Conservation (phyloP, 2,113 vertebrate species). For the Pollimyrus isidori region DNA sequence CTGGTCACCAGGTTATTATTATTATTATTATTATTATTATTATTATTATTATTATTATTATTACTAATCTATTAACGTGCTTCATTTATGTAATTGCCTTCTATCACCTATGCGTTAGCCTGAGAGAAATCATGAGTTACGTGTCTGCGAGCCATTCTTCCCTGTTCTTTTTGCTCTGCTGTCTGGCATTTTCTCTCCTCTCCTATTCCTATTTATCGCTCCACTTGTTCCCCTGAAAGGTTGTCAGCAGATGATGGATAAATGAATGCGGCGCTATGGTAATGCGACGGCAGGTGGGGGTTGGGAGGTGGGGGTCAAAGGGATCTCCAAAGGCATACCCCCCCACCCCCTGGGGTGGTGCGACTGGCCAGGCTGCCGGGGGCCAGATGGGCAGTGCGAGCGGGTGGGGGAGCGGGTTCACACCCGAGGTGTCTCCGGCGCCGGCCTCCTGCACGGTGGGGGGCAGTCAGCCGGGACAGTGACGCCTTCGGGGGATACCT, state of each 20-base stretch:
- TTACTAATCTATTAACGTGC: neutral
- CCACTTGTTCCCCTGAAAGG: slow-evolving; percentile 1
- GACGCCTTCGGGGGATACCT: neutral
- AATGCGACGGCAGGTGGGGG: neutral
- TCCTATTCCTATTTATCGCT: neutral
- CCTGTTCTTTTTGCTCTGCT: neutral
- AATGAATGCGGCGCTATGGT: neutral
- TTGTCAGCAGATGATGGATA: neutral
- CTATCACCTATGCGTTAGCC: neutral
- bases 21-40: neutral
- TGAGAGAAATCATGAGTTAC: neutral
- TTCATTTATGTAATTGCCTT: neutral
- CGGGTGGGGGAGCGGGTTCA: neutral
- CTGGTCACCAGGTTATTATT: neutral
- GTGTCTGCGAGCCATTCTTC: neutral
- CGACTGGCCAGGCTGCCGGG: neutral
- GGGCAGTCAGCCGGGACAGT: neutral
- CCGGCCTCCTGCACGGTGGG: neutral
- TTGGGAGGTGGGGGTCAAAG: neutral
- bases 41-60: neutral
- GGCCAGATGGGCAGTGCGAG: slow-evolving; percentile 1
- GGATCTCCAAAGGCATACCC: neutral
- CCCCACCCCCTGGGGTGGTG: neutral
- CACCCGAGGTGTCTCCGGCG: neutral
- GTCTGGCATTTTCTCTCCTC: neutral